Base-by-base conservation (phyloP, 2,888 invertebrate genomes). In the Meloe dianella region DNA sequence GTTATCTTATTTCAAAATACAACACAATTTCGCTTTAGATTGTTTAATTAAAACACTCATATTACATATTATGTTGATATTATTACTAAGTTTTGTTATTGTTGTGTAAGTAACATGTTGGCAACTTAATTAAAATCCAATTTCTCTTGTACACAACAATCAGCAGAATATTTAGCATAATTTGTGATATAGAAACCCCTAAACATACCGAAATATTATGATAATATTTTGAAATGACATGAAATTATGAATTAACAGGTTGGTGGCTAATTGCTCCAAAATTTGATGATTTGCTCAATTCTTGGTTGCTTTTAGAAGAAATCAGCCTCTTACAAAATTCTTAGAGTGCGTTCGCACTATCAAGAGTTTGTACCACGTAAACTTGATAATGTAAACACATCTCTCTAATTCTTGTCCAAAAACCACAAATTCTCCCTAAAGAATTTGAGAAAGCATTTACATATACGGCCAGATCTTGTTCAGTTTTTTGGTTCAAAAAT, bases 1-100 rank as follows among this genome's bases (percentile, higher is more conserved):
- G 2, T 14, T 3, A 12, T 35, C 12, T 35, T 35, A 41, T 35
- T 8, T 32, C 10, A 38, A 38, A 38, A 38, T 38, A 38, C 12
- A 32, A 32, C 2, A 27, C 27, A 32, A 32, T 32, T 32, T 9
- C 32, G 4, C 17, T 41, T 41, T 12, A 41, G 17, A 41, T 41
- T 41, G 17, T 41, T n/a, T 17, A n/a, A 41, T 17, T 7, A 41
- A 3, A 41, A 35, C 14, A 35, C 12, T 35, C 9, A 7, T 4
- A 30, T 24, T 29, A 57, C 29, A 29, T 29, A n/a, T n/a, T n/a
- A 30, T 58, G 58, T 24, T 58, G 30, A n/a, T 29, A 10, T 29
- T 58, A 58, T 58, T 58, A n/a, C n/a, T n/a, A 58, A 30, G 58
- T 58, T n/a, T 12, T 58, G 20, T 58, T 58, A 58, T 58, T 58